Evolutionary conservation across 92 coral and sea anemone genomes (phyloP).

Genomic region (Nematostella vectensis): DNA sequence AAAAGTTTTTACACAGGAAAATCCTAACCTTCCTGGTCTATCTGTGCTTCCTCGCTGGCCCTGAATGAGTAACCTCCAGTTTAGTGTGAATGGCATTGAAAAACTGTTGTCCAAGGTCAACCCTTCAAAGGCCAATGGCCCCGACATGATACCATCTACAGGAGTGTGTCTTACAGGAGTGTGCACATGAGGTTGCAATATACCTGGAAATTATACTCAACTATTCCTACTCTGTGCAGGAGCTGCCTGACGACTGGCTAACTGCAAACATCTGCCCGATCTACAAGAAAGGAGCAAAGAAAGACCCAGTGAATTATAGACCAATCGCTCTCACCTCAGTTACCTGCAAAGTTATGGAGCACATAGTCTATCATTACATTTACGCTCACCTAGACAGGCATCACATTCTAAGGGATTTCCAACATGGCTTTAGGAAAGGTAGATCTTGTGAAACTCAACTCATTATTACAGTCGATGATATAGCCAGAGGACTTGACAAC

Average conservation of each 20-base stretch:
- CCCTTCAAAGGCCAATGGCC: neutral
- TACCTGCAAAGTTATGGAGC: neutral
- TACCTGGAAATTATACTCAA: neutral
- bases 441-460: neutral
- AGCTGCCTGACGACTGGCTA: neutral
- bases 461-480: neutral
- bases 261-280: neutral
- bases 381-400: neutral
- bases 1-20: no score
- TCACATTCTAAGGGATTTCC: neutral
- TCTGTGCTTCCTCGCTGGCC: no score
- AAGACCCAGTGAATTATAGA: neutral
- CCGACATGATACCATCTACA: neutral
- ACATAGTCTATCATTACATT: neutral
- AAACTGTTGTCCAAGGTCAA: neutral
- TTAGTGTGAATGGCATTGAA: neutral
- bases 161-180: neutral
- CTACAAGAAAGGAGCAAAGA: neutral
- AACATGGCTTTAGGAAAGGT: neutral
- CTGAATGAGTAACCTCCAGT: neutral
- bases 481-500: neutral
- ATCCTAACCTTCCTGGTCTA: no score
- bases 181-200: neutral
- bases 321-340: neutral
- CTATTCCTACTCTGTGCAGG: neutral